Conservation (phyloP, 2,113 vertebrate genomes). For the Rissa tridactyla region DNA sequence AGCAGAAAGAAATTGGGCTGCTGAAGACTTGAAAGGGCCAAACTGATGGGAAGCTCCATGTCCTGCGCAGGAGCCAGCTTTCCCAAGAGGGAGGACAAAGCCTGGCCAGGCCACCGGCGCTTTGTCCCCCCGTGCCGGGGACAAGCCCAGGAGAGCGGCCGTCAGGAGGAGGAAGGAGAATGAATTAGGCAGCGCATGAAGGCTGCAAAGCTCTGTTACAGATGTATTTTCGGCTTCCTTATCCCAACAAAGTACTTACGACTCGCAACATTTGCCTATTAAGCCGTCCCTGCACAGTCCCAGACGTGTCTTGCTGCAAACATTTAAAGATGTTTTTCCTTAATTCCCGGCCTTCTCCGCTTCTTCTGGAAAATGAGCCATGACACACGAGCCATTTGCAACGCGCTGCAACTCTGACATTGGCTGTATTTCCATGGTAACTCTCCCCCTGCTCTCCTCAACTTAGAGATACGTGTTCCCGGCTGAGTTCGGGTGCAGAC, state of each 20-base stretch:
- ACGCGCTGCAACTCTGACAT: neutral
- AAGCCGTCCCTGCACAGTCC: neutral
- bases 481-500: neutral
- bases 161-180: neutral
- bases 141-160: neutral
- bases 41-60: accelerated
- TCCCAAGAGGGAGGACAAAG: neutral
- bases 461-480: slow-evolving; percentile 12
- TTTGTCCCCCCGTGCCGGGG: neutral
- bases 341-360: neutral
- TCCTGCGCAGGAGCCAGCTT: neutral
- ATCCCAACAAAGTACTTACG: neutral
- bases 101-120: neutral
- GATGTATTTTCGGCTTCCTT: neutral
- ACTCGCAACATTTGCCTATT: neutral
- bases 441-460: neutral
- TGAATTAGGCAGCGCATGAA: neutral
- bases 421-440: slow-evolving; percentile 58
- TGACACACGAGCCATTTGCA: slow-evolving; percentile 29
- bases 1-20: neutral
- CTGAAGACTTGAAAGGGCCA: neutral
- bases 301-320: neutral
- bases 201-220: neutral
- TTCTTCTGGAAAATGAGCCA: slow-evolving; percentile 54
- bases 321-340: neutral